phyloP scores from a whole-genome alignment of 2,797 vertebrate genomes.

The Cryptoblepharus egeriae region DNA sequence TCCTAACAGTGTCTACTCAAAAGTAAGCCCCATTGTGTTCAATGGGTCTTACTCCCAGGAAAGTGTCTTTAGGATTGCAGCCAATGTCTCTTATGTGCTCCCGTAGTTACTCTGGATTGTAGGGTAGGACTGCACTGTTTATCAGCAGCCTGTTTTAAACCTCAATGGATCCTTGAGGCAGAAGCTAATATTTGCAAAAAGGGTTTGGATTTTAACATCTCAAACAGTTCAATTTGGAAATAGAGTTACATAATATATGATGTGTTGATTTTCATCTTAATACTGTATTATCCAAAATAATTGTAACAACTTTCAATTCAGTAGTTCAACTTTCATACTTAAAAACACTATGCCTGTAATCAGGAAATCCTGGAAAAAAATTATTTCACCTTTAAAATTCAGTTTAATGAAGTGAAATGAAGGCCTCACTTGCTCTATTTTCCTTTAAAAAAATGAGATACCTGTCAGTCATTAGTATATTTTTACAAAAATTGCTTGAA shows the following conservation, averaged over 20 bases:
- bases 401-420: conserved; percentile 64
- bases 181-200: background rate
- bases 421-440: conserved; percentile 71
- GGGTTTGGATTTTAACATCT: no score
- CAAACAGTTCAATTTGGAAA: background rate
- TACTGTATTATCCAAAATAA: conserved; percentile 39
- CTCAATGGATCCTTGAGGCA: no score
- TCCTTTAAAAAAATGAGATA: conserved; percentile 61
- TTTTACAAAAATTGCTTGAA: conserved; percentile 78
- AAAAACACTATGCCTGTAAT: conserved; percentile 42
- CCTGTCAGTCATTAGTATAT: conserved; percentile 75
- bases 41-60: no score
- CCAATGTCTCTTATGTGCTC: no score
- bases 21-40: no score
- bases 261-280: conserved; percentile 2
- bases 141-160: no score
- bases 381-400: conserved; percentile 64
- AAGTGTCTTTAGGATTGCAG: no score
- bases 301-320: conserved; percentile 37
- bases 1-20: no score
- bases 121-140: no score
- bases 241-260: conserved; percentile 11
- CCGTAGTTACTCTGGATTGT: no score
- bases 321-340: conserved; percentile 50
- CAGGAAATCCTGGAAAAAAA: conserved; percentile 60